phyloP scores from a whole-genome alignment of 92 coral and sea anemone species.

The Porites evermanni region DNA sequence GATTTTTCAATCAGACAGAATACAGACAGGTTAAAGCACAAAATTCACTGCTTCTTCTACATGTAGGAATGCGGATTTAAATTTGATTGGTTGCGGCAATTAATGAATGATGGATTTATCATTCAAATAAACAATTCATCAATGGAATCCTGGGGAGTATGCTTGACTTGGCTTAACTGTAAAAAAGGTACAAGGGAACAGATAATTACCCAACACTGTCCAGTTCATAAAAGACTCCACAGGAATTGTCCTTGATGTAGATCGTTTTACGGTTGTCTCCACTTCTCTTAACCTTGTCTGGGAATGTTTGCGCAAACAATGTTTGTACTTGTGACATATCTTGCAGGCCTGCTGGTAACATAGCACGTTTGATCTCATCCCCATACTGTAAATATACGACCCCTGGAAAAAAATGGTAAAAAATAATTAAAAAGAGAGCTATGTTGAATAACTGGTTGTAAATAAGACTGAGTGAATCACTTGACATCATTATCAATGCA shows the following conservation, averaged over 20 bases:
- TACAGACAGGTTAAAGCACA: too few relatives aligned
- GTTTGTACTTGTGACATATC: slow-evolving; percentile 77
- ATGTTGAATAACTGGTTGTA: too few relatives aligned
- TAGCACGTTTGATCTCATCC: slow-evolving; percentile 93
- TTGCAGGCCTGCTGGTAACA: slow-evolving; percentile 79
- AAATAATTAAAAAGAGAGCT: too few relatives aligned
- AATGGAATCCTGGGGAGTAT: too few relatives aligned
- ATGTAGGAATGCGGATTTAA: too few relatives aligned
- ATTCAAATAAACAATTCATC: background rate
- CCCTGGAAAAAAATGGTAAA: slow-evolving; percentile 52
- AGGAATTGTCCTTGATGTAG: slow-evolving; percentile 91
- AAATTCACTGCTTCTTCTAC: too few relatives aligned
- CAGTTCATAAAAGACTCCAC: slow-evolving; percentile 91
- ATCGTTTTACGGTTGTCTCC: slow-evolving; percentile 79
- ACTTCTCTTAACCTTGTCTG: slow-evolving; percentile 73
- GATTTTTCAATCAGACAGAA: too few relatives aligned
- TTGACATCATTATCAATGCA: too few relatives aligned
- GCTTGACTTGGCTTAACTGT: too few relatives aligned
- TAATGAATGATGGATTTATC: too few relatives aligned
- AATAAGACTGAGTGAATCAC: too few relatives aligned
- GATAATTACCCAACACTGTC: slow-evolving; percentile 87
- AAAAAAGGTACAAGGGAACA: background rate
- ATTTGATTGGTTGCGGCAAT: too few relatives aligned
- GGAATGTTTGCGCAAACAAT: slow-evolving; percentile 83
- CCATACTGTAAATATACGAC: slow-evolving; percentile 90